Conservation (phyloP, 2,888 invertebrate genomes). For the Drosophila paucipuncta region DNA sequence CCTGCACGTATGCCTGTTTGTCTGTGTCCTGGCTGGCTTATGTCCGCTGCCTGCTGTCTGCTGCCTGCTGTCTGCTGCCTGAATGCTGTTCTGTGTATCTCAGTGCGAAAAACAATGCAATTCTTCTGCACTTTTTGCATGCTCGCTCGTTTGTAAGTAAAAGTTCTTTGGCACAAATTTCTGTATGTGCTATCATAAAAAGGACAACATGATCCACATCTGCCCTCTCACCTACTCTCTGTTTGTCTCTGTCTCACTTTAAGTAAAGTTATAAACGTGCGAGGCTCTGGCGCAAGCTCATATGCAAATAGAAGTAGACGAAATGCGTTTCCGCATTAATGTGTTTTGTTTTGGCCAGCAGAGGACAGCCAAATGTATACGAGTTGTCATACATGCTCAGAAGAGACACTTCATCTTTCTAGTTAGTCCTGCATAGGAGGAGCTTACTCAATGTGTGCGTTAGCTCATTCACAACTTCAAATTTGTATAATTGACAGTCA, state of each 20-base stretch:
- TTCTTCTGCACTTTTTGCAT: constrained; percentile 78
- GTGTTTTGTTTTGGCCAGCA: constrained; percentile 72
- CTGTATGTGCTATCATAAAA: constrained; percentile 73
- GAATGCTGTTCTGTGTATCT: constrained; percentile 13
- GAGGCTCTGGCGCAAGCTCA: constrained; percentile 54
- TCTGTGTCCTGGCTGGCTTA: constrained; percentile 54
- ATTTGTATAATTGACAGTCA: background rate
- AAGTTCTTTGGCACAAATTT: constrained; percentile 77
- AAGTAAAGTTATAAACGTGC: constrained; percentile 71
- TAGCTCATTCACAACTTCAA: background rate
- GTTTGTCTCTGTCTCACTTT: constrained; percentile 31
- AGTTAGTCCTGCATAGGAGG: constrained; percentile 46
- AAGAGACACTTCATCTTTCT: constrained; percentile 38
- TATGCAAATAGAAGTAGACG: constrained; percentile 68
- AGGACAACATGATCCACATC: constrained; percentile 65
- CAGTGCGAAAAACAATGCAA: constrained; percentile 69
- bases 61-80: constrained; percentile 2
- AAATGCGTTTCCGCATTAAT: constrained; percentile 81
- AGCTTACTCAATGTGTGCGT: constrained; percentile 1
- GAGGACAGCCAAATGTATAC: constrained; percentile 69
- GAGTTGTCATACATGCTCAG: constrained; percentile 55
- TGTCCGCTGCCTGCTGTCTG: constrained; percentile 21
- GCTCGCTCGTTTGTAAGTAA: constrained; percentile 81
- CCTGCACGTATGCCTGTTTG: constrained; percentile 49
- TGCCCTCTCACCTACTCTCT: background rate